Evolutionary conservation across 2,113 vertebrate species (phyloP), one percentile per base, ranked within the genome.

Genomic region (Burhinus oedicnemus): DNA sequence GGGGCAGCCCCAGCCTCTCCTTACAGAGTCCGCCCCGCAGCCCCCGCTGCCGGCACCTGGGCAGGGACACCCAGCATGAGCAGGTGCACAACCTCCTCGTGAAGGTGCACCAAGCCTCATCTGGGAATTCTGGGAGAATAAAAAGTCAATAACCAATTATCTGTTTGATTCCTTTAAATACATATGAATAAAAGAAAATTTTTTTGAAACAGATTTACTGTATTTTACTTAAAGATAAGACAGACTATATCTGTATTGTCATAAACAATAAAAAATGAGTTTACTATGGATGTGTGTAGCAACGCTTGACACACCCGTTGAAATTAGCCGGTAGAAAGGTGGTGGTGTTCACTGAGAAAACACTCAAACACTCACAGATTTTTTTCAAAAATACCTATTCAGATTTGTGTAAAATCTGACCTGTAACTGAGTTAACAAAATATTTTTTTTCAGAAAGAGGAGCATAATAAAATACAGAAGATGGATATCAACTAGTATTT

Each of bases 11-110:
- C 1, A 2, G 15, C 15, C 7, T 14, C 11, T 27, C 21, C 47
- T 44, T 30, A 81, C 21, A n/a, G 27, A 36, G 9, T 7, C 1
- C 0, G 0, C 9, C 5, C 18, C 14, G 4, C 49, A 54, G 52
- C 2, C 8, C 17, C 14, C 2, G 1, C 19, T 21, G 15, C 32
- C 23, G 20, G 19, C 13, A 2, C 22, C 29, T n/a, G 3, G 2
- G 2, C 55, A 12, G 0, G 0, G 11, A 15, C 29, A 22, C 15
- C 15, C 47, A 7, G 20, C 7, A 11, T 15, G 16, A 20, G 61
- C 18, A 83, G 30, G 5, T 36, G 14, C 15, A 40, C 27, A 40
- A 16, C 2, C 8, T 58, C 32, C 21, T 51, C 5, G 0, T 36
- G 44, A 62, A 58, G 27, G 3, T 70, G 8, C 9, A 65, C 6